Evolutionary conservation across 2,797 vertebrate genomes (phyloP).

Genomic region (Darevskia nairensis): DNA sequence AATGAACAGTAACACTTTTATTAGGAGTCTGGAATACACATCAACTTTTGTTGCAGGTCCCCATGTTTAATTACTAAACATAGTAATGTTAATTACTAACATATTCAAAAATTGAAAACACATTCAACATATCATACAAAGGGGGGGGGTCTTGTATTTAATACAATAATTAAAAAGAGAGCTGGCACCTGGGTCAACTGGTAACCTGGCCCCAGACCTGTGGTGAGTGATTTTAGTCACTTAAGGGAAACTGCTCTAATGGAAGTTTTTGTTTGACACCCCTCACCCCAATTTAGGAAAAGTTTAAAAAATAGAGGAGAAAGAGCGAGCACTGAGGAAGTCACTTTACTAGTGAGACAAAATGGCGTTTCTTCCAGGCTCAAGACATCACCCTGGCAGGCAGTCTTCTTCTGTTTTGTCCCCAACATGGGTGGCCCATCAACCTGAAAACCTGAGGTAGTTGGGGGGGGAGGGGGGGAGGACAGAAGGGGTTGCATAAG

Average conservation of each 20-base stretch:
- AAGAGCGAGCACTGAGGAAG: background rate
- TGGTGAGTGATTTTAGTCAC: constrained; percentile 45
- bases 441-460: constrained; percentile 80
- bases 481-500: background rate
- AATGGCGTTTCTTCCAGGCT: background rate
- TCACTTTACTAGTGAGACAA: background rate
- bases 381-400: background rate
- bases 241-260: constrained; percentile 34
- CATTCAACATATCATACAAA: constrained; percentile 67
- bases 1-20: background rate
- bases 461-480: constrained; percentile 12
- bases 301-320: constrained; percentile 45
- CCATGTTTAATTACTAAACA: too few species aligned
- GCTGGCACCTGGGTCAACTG: accelerated
- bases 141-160: constrained; percentile 47
- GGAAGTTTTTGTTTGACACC: accelerated
- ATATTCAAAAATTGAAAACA: constrained; percentile 80
- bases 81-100: too few species aligned
- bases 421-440: constrained; percentile 21
- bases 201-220: constrained; percentile 46
- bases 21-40: background rate
- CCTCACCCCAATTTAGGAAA: background rate
- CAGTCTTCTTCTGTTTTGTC: background rate
- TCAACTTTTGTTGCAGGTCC: background rate
- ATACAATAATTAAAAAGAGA: constrained; percentile 35